These are phyloP conservation scores for Microctenopoma lineatum DNA, from an alignment of 2,797 vertebrate species.

Conservation along the genomic window DNA sequence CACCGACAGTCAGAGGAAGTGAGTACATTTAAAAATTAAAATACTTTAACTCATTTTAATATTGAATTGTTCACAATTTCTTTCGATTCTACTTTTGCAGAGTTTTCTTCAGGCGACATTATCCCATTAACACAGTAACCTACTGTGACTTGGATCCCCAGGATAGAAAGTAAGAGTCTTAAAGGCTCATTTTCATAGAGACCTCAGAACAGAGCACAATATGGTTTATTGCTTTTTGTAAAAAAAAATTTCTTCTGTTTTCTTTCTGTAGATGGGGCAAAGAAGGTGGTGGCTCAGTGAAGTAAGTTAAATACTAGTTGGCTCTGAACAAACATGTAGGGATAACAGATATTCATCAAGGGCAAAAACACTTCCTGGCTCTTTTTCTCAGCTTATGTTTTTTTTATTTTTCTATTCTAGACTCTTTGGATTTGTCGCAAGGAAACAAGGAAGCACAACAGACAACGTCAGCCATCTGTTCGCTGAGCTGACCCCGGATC, in stretches of 20 bases:
- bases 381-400: not conserved
- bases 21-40: conserved; percentile 65
- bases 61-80: not conserved
- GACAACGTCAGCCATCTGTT: conserved; percentile 99
- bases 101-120: conserved; percentile 96
- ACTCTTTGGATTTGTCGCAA: conserved; percentile 95
- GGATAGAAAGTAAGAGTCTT: conserved; percentile 89
- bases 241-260: not conserved
- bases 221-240: not conserved
- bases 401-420: conserved; percentile 66
- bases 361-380: not conserved
- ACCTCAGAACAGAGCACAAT: fast-evolving
- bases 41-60: too few species aligned
- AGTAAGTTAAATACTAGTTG: conserved; percentile 79
- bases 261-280: conserved; percentile 89
- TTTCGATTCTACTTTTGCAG: conserved; percentile 67
- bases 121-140: conserved; percentile 93
- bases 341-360: not conserved
- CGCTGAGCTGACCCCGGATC: conserved; percentile 93
- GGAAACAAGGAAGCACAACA: conserved; percentile 98
- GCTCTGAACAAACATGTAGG: not conserved
- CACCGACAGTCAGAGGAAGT: conserved; percentile 99
- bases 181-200: not conserved
- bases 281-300: conserved; percentile 88
- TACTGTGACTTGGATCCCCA: conserved; percentile 95